phyloP scores from a whole-genome alignment of 2,888 invertebrate genomes.

The Lycaena phlaeas region DNA sequence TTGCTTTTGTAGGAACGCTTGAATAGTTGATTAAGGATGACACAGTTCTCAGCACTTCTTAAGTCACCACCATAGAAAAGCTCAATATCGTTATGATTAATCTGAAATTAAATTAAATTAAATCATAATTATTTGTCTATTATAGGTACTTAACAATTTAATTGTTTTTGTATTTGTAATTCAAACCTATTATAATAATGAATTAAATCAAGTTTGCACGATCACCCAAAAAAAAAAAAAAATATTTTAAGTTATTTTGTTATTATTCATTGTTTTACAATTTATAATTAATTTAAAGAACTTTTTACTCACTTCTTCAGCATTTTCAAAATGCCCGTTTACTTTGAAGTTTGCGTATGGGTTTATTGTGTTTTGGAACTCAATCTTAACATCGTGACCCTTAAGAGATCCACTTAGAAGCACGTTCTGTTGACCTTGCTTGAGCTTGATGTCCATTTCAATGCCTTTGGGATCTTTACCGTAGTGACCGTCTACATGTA shows the following conservation, averaged over 20 bases:
- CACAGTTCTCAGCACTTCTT: conserved; percentile 65
- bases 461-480: conserved; percentile 42
- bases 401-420: conserved; percentile 58
- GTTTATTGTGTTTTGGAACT: conserved; percentile 73
- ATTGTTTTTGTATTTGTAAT: too few relatives aligned
- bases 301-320: conserved; percentile 45
- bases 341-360: conserved; percentile 75
- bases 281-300: background rate
- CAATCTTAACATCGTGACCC: conserved; percentile 52
- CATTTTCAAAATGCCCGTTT: conserved; percentile 66
- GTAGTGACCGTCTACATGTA: conserved; percentile 65
- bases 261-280: too few relatives aligned
- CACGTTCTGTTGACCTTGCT: conserved; percentile 59
- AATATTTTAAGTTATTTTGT: too few relatives aligned
- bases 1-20: conserved; percentile 43
- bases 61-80: conserved; percentile 76
- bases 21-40: conserved; percentile 59
- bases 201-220: too few relatives aligned
- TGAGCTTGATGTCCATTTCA: conserved; percentile 64
- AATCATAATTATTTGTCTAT: too few relatives aligned
- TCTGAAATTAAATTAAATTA: conserved; percentile 26
- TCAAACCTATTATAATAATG: too few relatives aligned
- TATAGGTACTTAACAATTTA: too few relatives aligned
- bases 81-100: conserved; percentile 59
- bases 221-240: too few relatives aligned